Evolutionary conservation across 2,113 vertebrate species (phyloP), one percentile per base, ranked within the genome.

Genomic region (Callithrix jacchus): DNA sequence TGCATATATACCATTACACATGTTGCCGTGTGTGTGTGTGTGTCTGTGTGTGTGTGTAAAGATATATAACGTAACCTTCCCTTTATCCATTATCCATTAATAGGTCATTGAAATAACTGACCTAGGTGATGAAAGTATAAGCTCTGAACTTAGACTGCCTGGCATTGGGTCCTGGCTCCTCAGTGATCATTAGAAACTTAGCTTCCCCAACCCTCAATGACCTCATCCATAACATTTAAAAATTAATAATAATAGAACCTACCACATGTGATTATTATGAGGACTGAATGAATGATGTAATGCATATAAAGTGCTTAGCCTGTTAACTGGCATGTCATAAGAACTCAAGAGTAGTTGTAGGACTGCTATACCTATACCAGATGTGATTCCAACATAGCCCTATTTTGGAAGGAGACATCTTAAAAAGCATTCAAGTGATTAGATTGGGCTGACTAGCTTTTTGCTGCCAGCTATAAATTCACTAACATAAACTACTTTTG

Each of bases 381-480:
- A 89, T 89, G 84, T 81, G 25, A 80, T 61, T 76, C 11, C 35
- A 89, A 87, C 89, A 85, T 58, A 93, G 35, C 95, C 27, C 12
- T 64, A 30, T 64, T 64, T 64, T 64, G 47, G 71, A 89, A 96
- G 23, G 8, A 37, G n/a, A 84, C 0, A 8, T 80, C 92, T 87
- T 66, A n/a, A n/a, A 89, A 95, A 87, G 5, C 32, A 64, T 90
- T 76, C 30, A 90, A 70, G 17, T 77, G 89, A 93, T 92, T 82
- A 93, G 49, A 90, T 81, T n/a, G 49, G 42, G 12, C 64, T 85
- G 37, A 32, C 74, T 66, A 56, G 58, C 35, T 87, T 94, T 82
- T 47, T 83, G 82, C 92, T 87, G 68, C 37, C 70, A 85, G 40
- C 73, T 94, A 79, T 91, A 94, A 88, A 92, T 96, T 87, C 54